A percentile compares a stretch with the other conserved stretches of the same genome.
Evolutionary conservation across 2,888 invertebrate genomes (phyloP).

Genomic region (Unio pictorum): DNA sequence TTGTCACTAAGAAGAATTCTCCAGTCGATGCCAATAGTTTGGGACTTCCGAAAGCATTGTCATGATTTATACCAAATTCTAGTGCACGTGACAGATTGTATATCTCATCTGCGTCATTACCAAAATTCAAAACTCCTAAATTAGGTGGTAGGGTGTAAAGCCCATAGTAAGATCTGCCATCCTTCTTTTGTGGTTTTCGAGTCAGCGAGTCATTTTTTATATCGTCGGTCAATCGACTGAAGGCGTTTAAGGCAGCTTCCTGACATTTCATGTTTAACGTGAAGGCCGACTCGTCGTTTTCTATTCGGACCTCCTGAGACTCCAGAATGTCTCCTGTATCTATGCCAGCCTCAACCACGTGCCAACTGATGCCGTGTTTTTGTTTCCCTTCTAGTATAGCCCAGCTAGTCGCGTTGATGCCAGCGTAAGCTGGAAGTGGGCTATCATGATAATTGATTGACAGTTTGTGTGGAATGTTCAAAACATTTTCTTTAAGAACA

Average conservation of each 20-base stretch:
- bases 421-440: conserved; percentile 47
- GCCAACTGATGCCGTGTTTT: conserved; percentile 48
- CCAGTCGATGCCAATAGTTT: conserved; percentile 37
- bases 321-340: conserved; percentile 52
- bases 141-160: conserved; percentile 43
- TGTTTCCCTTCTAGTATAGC: conserved; percentile 46
- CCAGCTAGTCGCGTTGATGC: conserved; percentile 50
- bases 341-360: conserved; percentile 43
- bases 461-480: conserved; percentile 28
- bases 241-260: conserved; percentile 39
- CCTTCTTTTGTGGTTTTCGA: conserved; percentile 17
- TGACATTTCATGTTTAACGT: conserved; percentile 48
- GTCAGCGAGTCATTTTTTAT: conserved; percentile 17
- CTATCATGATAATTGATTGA: conserved; percentile 53
- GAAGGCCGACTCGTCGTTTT: conserved; percentile 39
- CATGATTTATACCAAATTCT: conserved; percentile 42
- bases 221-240: conserved; percentile 25
- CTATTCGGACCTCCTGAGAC: conserved; percentile 30
- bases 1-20: conserved; percentile 42
- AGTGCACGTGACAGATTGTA: conserved; percentile 43
- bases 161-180: conserved; percentile 41
- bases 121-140: conserved; percentile 41
- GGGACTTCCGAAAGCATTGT: conserved; percentile 47
- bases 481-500: conserved; percentile 37
- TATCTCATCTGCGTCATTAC: conserved; percentile 13